Evolutionary conservation across 2,113 vertebrate genomes (phyloP).

Genomic region (Plestiodon gilberti): DNA sequence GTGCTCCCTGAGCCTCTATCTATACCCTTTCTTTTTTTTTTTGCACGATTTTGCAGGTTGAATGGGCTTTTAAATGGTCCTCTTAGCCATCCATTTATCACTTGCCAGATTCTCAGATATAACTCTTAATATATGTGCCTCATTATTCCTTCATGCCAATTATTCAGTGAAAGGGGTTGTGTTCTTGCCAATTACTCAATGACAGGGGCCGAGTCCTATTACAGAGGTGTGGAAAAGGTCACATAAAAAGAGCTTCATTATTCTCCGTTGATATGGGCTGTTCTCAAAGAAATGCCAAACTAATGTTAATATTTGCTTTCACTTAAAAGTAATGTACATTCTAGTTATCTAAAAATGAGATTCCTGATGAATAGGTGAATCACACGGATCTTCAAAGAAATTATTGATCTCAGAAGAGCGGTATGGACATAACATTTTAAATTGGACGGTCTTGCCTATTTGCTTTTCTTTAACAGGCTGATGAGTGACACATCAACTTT

Average conservation of each 20-base stretch:
- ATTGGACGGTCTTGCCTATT: constrained; percentile 36
- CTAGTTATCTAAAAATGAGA: constrained; percentile 60
- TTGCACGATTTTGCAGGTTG: not conserved
- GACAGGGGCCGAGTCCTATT: constrained; percentile 53
- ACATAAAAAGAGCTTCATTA: constrained; percentile 39
- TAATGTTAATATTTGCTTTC: constrained; percentile 69
- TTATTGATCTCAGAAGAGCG: constrained; percentile 37
- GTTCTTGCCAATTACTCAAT: constrained; percentile 35
- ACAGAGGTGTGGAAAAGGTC: constrained; percentile 58
- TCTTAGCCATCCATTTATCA: not conserved
- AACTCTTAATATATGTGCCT: constrained; percentile 31
- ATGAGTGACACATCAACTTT: constrained; percentile 42
- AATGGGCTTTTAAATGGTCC: not conserved
- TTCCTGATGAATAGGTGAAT: constrained; percentile 29
- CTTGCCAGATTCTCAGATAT: not conserved
- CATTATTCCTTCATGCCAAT: constrained; percentile 47
- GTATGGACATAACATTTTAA: constrained; percentile 39
- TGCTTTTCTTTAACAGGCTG: constrained; percentile 51
- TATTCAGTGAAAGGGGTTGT: constrained; percentile 28
- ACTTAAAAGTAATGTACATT: constrained; percentile 52
- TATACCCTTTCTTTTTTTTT: not conserved
- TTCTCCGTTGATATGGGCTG: constrained; percentile 33
- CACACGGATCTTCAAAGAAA: constrained; percentile 22
- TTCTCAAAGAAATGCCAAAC: constrained; percentile 60
- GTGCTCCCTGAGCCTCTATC: not conserved